Evolutionary conservation across 2,113 vertebrate species (phyloP), one percentile per base, ranked within the genome.

Genomic region (Epinephelus fuscoguttatus): DNA sequence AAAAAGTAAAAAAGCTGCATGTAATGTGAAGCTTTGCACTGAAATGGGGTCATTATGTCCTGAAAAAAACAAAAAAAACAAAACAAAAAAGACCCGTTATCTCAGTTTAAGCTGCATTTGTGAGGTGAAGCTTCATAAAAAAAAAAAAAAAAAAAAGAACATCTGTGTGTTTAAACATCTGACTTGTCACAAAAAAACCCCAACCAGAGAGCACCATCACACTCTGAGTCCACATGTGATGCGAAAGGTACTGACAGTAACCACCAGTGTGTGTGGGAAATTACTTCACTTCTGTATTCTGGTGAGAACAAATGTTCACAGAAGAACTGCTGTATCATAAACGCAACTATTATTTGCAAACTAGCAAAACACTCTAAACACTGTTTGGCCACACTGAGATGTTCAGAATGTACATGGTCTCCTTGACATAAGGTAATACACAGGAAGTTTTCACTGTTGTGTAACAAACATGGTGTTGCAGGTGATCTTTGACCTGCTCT

Each of bases 211-310:
- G 40, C 30, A 17, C 4, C 7, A 14, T 78, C 74, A 55, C 62
- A 67, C 17, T 33, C 42, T 17, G 21, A 50, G 12, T 57, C 23
- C 17, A 15, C 76, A 86, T 70, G 70, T 75, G 69, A 81, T 67
- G 8, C n/a, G 53, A 23, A 2, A 14, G 17, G 4, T 13, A 23
- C 21, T 8, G 21, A 11, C 70, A 42, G 3, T 15, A 33, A 80
- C 55, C n/a, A 55, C 69, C 19, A 53, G 42, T 11, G 23, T 78
- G 23, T 78, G 67, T 12, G 37, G 3, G 53, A 45, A 2, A 0
- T 5, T 1, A 77, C 27, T 12, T 55, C 1, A 27, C 68, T 83
- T 80, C 70, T 68, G 57, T 71, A 45, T 68, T 71, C 49, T 25
- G 21, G 1, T 25, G 27, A 42, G 13, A 62, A 53, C 15, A 60